Conservation (phyloP, 1,140 invertebrate genomes). For the Caerostris extrusa region DNA sequence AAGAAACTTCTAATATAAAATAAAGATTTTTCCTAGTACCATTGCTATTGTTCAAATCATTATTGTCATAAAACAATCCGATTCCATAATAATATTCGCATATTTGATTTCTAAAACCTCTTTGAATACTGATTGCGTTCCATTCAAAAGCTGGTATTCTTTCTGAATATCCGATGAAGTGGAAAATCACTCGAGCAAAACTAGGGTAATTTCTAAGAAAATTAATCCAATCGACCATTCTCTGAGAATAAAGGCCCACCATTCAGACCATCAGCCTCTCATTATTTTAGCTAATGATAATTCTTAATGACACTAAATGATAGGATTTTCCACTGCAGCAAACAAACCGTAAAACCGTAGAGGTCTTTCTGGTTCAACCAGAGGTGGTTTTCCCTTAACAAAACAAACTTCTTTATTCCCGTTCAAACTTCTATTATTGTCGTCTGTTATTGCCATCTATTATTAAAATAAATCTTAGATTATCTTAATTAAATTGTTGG, state of each 20-base stretch:
- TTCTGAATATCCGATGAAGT: background rate
- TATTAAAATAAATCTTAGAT: no score
- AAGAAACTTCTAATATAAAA: no score
- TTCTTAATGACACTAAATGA: constrained; percentile 21
- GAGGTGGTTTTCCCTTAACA: background rate
- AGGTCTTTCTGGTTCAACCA: background rate
- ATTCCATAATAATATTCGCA: background rate
- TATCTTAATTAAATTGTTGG: no score
- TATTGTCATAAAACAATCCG: background rate
- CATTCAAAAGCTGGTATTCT: background rate
- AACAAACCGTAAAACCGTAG: background rate
- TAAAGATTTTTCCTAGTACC: no score
- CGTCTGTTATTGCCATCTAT: no score
- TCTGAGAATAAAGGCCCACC: background rate
- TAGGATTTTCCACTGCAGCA: background rate
- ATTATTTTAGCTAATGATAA: constrained; percentile 56
- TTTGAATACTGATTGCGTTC: background rate
- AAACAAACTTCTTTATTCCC: no score
- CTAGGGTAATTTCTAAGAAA: constrained; percentile 44
- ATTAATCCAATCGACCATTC: constrained; percentile 10
- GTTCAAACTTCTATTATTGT: no score
- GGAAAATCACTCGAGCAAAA: background rate
- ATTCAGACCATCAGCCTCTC: constrained; percentile 8
- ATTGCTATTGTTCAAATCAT: no score
- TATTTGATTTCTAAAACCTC: background rate